Evolutionary conservation across 2,113 vertebrate genomes (phyloP).

Genomic region (Brachionichthys hirsutus): DNA sequence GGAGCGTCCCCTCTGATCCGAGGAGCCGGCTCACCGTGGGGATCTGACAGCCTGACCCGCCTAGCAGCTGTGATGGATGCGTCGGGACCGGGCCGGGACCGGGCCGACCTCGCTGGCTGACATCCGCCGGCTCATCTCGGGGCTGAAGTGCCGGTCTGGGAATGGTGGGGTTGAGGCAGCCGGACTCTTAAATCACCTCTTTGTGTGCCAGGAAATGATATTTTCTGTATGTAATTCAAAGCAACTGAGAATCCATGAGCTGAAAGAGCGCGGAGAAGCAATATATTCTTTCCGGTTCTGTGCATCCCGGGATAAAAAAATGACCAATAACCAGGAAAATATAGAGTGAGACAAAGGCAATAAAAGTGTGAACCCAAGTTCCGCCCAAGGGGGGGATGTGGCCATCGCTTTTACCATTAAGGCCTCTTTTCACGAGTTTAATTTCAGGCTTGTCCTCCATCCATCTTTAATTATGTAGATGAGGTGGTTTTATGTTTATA

Average conservation of each 20-base stretch:
- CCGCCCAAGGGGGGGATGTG: background rate
- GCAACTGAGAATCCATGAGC: slow-evolving; percentile 6
- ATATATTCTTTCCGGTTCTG: slow-evolving; percentile 19
- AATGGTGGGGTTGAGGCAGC: slow-evolving; percentile 26
- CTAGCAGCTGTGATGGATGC: slow-evolving; percentile 71
- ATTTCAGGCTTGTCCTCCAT: background rate
- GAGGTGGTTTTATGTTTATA: background rate
- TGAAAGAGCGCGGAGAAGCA: slow-evolving; percentile 24
- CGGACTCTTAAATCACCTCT: background rate
- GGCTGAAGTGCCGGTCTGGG: slow-evolving; percentile 41
- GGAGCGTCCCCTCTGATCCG: slow-evolving; percentile 58
- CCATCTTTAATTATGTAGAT: background rate
- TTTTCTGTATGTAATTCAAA: slow-evolving; percentile 16
- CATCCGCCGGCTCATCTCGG: slow-evolving; percentile 47
- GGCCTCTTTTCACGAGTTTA: background rate
- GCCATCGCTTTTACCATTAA: slow-evolving; percentile 5
- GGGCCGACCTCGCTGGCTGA: slow-evolving; percentile 60
- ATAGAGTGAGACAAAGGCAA: background rate
- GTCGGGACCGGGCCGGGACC: slow-evolving; percentile 58
- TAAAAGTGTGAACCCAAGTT: background rate
- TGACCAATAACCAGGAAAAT: slow-evolving; percentile 30
- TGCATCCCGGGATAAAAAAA: slow-evolving; percentile 19
- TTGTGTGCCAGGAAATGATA: slow-evolving; percentile 12
- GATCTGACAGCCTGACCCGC: slow-evolving; percentile 66
- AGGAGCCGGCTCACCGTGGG: slow-evolving; percentile 46